Evolutionary conservation across 2,113 vertebrate genomes (phyloP).

Genomic region (Ifrita kowaldi): DNA sequence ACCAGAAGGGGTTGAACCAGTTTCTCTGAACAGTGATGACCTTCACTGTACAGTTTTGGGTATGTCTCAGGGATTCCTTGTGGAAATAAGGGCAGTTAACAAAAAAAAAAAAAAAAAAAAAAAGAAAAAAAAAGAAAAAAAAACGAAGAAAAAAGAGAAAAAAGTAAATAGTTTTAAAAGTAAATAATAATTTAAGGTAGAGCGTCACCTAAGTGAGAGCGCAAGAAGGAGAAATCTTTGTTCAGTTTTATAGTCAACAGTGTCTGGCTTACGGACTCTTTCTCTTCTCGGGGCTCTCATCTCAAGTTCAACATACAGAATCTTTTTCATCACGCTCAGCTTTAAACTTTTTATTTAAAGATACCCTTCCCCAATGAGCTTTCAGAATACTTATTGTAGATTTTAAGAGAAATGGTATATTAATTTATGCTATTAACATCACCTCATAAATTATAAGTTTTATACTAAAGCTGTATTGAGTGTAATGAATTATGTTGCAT

Average conservation of each 20-base stretch:
- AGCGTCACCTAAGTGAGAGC: conserved; percentile 70
- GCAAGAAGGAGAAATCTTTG: conserved; percentile 67
- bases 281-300: conserved; percentile 71
- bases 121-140: conserved; percentile 25
- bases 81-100: conserved; percentile 80
- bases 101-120: neutral
- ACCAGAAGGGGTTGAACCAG: conserved; percentile 66
- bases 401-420: conserved; percentile 86
- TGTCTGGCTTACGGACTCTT: conserved; percentile 56
- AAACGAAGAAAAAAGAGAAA: neutral
- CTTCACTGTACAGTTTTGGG: conserved; percentile 75
- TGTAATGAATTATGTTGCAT: conserved; percentile 85
- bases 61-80: conserved; percentile 86
- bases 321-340: conserved; percentile 73
- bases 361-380: conserved; percentile 74
- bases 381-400: conserved; percentile 85
- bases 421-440: conserved; percentile 89
- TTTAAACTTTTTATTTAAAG: conserved; percentile 85
- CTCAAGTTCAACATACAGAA: conserved; percentile 68
- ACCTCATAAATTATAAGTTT: conserved; percentile 89
- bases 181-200: conserved; percentile 74
- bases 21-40: conserved; percentile 73
- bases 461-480: conserved; percentile 87
- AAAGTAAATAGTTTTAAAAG: conserved; percentile 71
- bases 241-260: conserved; percentile 49